Percentiles rank a stretch among this genome's conserved stretches.
phyloP scores from a whole-genome alignment of 2,113 vertebrate genomes.

The Rhinolophus ferrumequinum region DNA sequence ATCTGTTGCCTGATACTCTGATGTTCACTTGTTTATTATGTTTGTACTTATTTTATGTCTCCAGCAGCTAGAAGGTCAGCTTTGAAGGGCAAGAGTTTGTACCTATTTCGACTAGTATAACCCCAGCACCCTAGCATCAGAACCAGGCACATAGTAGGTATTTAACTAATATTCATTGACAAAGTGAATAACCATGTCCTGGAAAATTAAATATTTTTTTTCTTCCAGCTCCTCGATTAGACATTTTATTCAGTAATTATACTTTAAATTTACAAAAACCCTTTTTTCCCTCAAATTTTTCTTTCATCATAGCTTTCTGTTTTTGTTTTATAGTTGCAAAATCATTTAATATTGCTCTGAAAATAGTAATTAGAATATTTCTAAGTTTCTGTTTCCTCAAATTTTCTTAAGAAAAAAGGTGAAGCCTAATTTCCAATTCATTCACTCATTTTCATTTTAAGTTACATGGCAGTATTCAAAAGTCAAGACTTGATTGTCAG shows the following conservation, averaged over 20 bases:
- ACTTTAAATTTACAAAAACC: not conserved
- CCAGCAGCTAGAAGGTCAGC: not conserved
- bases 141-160: not conserved
- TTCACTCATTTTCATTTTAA: conserved; percentile 54
- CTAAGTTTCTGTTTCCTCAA: not conserved
- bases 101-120: not conserved
- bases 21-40: not conserved
- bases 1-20: not conserved
- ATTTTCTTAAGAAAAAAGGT: conserved; percentile 44
- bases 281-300: conserved; percentile 3
- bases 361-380: conserved; percentile 19
- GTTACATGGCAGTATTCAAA: not conserved
- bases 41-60: not conserved
- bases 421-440: conserved; percentile 12
- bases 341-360: not conserved
- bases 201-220: conserved; percentile 5
- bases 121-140: not conserved
- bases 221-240: conserved; percentile 1
- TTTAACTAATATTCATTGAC: not conserved
- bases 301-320: not conserved
- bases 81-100: not conserved
- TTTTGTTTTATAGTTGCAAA: not conserved
- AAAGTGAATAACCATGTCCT: not conserved
- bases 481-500: not conserved
- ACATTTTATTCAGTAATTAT: conserved; percentile 20